phyloP scores from a whole-genome alignment of 2,797 vertebrate genomes.

The Chromis chromis region DNA sequence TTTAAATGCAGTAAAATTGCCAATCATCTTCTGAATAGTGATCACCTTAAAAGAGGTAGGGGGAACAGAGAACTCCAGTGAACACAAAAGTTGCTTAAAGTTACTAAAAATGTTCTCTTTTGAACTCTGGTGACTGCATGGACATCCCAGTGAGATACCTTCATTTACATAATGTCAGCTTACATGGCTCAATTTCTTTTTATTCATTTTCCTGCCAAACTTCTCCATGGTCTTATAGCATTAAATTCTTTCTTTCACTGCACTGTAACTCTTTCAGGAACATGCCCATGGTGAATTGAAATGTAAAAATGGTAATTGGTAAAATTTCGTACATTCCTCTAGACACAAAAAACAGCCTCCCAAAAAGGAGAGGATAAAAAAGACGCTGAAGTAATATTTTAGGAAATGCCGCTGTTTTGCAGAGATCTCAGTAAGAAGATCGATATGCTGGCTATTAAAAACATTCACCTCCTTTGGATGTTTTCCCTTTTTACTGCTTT shows the following conservation, averaged over 20 bases:
- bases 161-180: constrained; percentile 40
- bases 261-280: constrained; percentile 4
- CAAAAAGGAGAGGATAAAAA: neutral
- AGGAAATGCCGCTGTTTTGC: neutral
- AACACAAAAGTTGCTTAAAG: constrained; percentile 13
- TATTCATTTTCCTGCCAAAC: neutral
- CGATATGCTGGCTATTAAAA: no score
- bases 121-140: constrained; percentile 23
- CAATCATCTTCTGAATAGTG: neutral
- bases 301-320: neutral
- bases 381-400: neutral
- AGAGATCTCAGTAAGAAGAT: neutral
- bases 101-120: neutral
- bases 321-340: no score
- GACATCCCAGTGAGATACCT: constrained; percentile 2
- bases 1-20: constrained; percentile 19
- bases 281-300: neutral
- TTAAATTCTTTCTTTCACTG: neutral
- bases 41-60: neutral
- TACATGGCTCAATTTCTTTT: constrained; percentile 11
- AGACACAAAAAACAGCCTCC: neutral
- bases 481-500: no score
- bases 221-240: neutral
- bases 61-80: neutral
- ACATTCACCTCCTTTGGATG: no score